phyloP scores from a whole-genome alignment of 2,888 invertebrate genomes.

The Timandra comae region DNA sequence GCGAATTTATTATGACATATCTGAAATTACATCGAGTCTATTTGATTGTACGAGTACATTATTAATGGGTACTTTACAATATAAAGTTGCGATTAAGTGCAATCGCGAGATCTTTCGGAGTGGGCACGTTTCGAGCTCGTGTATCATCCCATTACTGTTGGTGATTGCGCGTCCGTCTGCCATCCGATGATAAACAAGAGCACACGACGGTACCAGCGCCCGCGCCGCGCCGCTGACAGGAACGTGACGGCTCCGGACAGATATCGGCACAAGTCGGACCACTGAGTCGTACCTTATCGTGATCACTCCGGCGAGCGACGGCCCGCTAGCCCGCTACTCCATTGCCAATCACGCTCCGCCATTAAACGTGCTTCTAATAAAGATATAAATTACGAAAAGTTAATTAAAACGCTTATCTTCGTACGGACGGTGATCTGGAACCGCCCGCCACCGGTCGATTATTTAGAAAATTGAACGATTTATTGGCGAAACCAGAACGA shows the following conservation, averaged over 20 bases:
- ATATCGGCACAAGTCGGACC: conserved; percentile 26
- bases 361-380: conserved; percentile 60
- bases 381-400: conserved; percentile 73
- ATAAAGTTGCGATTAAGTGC: conserved; percentile 16
- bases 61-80: conserved; percentile 22
- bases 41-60: conserved; percentile 17
- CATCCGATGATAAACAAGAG: conserved; percentile 10
- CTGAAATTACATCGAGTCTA: too few species aligned
- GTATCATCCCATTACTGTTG: conserved; percentile 30
- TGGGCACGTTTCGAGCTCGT: conserved; percentile 13
- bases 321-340: conserved; percentile 28
- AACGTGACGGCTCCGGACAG: conserved; percentile 38
- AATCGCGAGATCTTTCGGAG: conserved; percentile 18
- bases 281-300: conserved; percentile 35
- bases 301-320: conserved; percentile 44
- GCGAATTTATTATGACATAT: too few species aligned
- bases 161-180: conserved; percentile 10
- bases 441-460: conserved; percentile 28
- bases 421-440: conserved; percentile 33
- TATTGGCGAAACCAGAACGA: conserved; percentile 46
- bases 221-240: conserved; percentile 27
- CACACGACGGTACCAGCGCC: conserved; percentile 3
- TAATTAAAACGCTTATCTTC: conserved; percentile 70
- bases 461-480: conserved; percentile 61
- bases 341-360: conserved; percentile 58